phyloP scores from a whole-genome alignment of 2,888 invertebrate genomes.

The Pterostichus niger region DNA sequence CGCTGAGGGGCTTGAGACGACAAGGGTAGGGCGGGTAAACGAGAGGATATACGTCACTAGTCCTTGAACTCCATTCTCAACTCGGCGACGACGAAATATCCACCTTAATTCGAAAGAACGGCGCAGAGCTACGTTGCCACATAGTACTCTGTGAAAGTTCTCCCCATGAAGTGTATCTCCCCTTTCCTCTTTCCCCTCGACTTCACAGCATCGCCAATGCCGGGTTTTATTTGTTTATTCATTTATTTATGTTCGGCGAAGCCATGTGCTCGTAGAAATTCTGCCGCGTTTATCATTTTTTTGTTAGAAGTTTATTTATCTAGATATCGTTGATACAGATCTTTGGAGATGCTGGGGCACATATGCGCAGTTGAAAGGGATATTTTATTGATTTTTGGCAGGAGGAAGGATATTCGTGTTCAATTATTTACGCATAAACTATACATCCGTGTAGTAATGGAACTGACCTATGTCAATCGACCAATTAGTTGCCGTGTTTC shows the following conservation, averaged over 20 bases:
- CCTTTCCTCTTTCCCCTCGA: too few relatives aligned
- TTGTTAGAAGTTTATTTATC: not conserved
- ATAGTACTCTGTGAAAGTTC: conserved; percentile 56
- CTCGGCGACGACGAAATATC: conserved; percentile 65
- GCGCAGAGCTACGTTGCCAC: conserved; percentile 65
- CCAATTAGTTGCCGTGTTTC: too few relatives aligned
- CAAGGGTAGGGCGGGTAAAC: conserved; percentile 70
- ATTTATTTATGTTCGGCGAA: conserved; percentile 1
- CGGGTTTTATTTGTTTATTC: not conserved
- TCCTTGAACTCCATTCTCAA: conserved; percentile 74
- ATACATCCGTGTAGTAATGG: too few relatives aligned
- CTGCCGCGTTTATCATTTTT: not conserved
- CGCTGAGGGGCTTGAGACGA: not conserved
- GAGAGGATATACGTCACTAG: conserved; percentile 73
- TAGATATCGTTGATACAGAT: not conserved
- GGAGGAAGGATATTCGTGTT: too few relatives aligned
- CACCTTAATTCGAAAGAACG: conserved; percentile 58
- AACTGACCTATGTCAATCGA: too few relatives aligned
- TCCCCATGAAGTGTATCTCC: not conserved
- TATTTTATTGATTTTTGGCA: too few relatives aligned
- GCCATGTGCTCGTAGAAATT: conserved; percentile 7
- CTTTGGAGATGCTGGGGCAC: too few relatives aligned
- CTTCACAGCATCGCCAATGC: too few relatives aligned
- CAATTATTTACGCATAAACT: too few relatives aligned
- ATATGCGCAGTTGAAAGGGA: too few relatives aligned